phyloP scores from a whole-genome alignment of 2,113 vertebrate genomes.

The Myrmophylax atrothorax region DNA sequence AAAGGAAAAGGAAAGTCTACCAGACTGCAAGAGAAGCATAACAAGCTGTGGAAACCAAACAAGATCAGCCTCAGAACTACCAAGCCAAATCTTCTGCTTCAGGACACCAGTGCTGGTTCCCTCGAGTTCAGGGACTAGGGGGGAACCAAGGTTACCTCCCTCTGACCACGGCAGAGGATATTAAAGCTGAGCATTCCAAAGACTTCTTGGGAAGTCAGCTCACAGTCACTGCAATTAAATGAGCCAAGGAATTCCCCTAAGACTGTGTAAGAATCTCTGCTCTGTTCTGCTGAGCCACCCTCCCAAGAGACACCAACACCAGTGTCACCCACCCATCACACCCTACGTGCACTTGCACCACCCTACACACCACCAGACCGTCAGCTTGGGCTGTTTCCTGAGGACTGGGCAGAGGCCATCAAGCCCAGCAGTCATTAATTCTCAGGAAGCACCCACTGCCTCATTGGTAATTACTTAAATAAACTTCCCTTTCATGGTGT shows the following conservation, averaged over 20 bases:
- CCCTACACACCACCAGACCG: rapidly evolving
- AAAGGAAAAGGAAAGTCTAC: neutral
- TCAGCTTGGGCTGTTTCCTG: neutral
- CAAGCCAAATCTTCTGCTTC: neutral
- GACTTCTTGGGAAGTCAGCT: neutral
- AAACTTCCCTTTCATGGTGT: constrained; percentile 25
- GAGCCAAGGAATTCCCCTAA: neutral
- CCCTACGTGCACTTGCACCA: rapidly evolving
- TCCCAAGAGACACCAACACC: neutral
- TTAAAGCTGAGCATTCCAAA: constrained; percentile 22
- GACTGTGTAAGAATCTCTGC: neutral
- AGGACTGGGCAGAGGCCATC: neutral
- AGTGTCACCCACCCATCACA: neutral
- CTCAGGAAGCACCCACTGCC: constrained; percentile 17
- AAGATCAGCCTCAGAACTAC: neutral
- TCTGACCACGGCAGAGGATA: neutral
- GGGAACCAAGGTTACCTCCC: neutral
- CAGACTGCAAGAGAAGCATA: neutral
- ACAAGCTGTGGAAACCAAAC: neutral
- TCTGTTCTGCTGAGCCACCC: neutral
- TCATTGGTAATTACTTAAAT: constrained; percentile 37
- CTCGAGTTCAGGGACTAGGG: neutral
- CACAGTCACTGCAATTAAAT: neutral
- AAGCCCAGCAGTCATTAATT: neutral
- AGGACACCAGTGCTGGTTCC: neutral